Base-by-base conservation (phyloP, 2,888 invertebrate species). In the Dryobotodes eremita region DNA sequence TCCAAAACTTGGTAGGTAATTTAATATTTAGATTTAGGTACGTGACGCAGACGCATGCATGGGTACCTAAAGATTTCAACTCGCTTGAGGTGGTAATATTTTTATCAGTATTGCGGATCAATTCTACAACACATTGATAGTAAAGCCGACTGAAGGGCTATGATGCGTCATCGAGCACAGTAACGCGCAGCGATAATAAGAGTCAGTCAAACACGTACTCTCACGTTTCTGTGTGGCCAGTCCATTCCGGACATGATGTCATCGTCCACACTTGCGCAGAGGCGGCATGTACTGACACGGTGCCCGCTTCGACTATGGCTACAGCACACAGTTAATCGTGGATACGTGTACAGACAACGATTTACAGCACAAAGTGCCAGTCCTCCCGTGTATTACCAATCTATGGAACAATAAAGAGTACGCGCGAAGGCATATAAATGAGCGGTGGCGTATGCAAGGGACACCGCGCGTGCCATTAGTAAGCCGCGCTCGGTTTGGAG, bases 361-460 rank as follows among this genome's bases (percentile, higher is more conserved):
- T 96, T 97, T 97, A 97, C 96, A 96, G 96, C 95, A 93, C 94
- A 95, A 96, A 96, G 94, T 95, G 96, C 93, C 96, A 95, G 96
- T 96, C 96, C 96, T 95, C 95, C 94, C 95, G 96, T 97, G 96
- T 97, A 97, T 96, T 97, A 97, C 95, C 96, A 92, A 96, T 95
- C 96, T 95, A 95, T 95, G 95, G 95, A 96, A 97, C 96, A 96
- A 97, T 97, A 97, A 96, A 96, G 95, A 93, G 94, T 92, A 92
- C 92, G 95, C 94, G 92, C 87, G 86, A 86, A 89, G 91, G 96
- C 95, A 97, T 96, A 95, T 94, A 93, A 96, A 97, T 96, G 94
- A 95, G 94, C 93, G 92, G 93, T 93, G 94, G 90, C 92, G 96
- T 95, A 96, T 96, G 94, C 96, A 95, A 92, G 93, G 91, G 90